Evolutionary conservation across 2,888 invertebrate species (phyloP), one percentile per base, ranked within the genome.

Genomic region (Colletes collaris): DNA sequence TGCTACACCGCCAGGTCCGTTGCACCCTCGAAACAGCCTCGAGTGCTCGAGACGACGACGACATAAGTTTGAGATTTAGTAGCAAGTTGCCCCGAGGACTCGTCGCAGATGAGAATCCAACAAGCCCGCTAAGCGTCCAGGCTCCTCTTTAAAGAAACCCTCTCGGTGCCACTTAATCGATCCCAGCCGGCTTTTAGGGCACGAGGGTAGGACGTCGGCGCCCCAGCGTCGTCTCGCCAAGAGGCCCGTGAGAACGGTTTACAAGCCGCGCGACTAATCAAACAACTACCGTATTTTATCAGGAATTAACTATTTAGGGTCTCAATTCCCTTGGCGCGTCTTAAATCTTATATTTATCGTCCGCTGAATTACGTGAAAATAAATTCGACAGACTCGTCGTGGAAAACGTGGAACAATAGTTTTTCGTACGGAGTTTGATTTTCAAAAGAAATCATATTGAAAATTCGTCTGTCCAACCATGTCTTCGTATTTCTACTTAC

Each of bases 111-210:
- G 83, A 83, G 83, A 81, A 71, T 77, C 74, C 79, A 70, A 84
- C 85, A 71, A 83, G 81, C 81, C 59, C 74, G 82, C 84, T 86
- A 86, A 86, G 81, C 86, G 79, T 77, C 64, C 71, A 11, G 82
- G 81, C 76, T 77, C 68, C 87, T 74, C 85, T 84, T 86, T 85
- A 83, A 86, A 86, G 85, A 85, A 86, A 85, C 81, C 77, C 86
- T 76, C 79, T 74, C 73, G 69, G 69, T 80, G 83, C 82, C 85
- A 86, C 85, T 86, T 86, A 85, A 87, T 86, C 86, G 87, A 86
- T 86, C 83, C 59, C 65, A 58, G 63, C 13, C 69, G 75, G 71
- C 83, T 82, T 83, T 86, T 81, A 77, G 81, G 81, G 70, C 79
- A 78, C 65, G 35, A 56, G 70, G 69, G 52, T 66, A 70, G 58